Conservation (phyloP, 2,113 vertebrate genomes). For the Podocnemis expansa region DNA sequence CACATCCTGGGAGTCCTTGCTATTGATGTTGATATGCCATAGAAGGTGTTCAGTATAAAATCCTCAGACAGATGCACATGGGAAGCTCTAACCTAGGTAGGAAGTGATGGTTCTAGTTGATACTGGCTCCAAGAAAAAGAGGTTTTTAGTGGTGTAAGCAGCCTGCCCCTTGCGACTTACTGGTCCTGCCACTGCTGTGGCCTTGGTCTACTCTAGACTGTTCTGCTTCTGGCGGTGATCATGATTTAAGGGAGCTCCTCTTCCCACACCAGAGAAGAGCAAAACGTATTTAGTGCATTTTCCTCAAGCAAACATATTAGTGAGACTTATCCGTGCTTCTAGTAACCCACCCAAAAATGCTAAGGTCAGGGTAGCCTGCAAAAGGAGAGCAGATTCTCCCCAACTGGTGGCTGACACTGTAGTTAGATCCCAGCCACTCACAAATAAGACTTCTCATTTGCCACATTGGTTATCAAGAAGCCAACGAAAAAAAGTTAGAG, state of each 20-base stretch:
- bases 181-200: not conserved
- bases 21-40: not conserved
- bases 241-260: slow-evolving; percentile 6
- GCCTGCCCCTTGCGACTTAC: rapidly evolving
- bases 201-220: not conserved
- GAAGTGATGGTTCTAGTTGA: not conserved
- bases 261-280: not conserved
- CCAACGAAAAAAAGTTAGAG: no score
- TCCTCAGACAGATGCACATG: not conserved
- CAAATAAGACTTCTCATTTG: no score
- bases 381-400: no score
- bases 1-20: not conserved
- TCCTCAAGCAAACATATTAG: slow-evolving; percentile 1
- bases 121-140: not conserved
- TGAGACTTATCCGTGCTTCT: no score
- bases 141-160: not conserved
- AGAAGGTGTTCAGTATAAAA: not conserved
- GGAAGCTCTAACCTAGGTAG: not conserved
- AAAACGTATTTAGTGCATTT: not conserved
- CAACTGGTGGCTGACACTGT: no score
- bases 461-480: no score
- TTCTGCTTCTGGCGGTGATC: not conserved
- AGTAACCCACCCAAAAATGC: no score
- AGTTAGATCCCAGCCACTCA: no score
- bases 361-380: no score